Evolutionary conservation across 2,797 vertebrate species (phyloP).

Genomic region (Lophura swinhoii): DNA sequence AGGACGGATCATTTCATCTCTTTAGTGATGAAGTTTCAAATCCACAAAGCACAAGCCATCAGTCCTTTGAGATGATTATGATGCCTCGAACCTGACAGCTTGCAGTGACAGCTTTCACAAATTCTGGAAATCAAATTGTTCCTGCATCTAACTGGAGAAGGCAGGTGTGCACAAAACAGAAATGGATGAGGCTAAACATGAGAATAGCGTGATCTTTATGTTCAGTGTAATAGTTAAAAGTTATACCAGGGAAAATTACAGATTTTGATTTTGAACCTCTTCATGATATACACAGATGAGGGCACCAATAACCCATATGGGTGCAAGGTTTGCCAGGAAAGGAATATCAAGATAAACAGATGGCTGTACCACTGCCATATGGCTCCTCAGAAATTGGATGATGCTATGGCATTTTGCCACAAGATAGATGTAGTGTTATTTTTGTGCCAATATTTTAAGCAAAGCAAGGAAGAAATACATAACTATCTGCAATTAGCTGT

Average conservation of each 20-base stretch:
- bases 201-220: constrained; percentile 62
- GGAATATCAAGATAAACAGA: constrained; percentile 79
- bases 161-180: constrained; percentile 63
- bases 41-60: constrained; percentile 70
- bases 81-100: constrained; percentile 65
- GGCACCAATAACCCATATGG: constrained; percentile 79
- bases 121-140: constrained; percentile 68
- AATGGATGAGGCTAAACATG: constrained; percentile 54
- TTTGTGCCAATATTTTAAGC: constrained; percentile 68
- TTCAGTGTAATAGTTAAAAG: constrained; percentile 66
- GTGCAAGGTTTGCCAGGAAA: constrained; percentile 78
- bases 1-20: constrained; percentile 77
- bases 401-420: constrained; percentile 70
- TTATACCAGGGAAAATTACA: constrained; percentile 57
- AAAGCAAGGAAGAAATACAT: constrained; percentile 53
- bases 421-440: constrained; percentile 68
- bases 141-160: constrained; percentile 55
- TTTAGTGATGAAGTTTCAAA: constrained; percentile 76
- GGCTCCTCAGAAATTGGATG: constrained; percentile 69
- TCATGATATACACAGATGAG: constrained; percentile 75
- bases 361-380: constrained; percentile 77
- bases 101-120: constrained; percentile 73
- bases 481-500: constrained; percentile 54
- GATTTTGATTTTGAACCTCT: constrained; percentile 62
- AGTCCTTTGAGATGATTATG: constrained; percentile 75